Evolutionary conservation across 2,797 vertebrate genomes (phyloP).

Genomic region (Leptatherina wallacei): DNA sequence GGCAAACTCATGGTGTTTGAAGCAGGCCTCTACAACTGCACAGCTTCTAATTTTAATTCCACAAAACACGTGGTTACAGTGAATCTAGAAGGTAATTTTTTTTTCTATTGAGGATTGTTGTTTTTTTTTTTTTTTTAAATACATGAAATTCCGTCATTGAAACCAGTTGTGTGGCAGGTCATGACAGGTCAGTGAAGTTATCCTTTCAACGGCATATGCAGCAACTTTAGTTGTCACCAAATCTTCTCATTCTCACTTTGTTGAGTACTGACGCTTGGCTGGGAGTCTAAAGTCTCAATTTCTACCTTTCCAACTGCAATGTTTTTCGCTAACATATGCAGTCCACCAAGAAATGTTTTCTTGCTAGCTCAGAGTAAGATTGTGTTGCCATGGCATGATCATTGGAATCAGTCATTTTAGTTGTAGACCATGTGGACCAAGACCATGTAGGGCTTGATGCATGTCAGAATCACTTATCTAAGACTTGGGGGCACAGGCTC

Average conservation of each 20-base stretch:
- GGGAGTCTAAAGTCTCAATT: no score
- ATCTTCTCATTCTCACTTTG: no score
- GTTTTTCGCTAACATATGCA: neutral
- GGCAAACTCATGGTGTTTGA: slow-evolving; percentile 54
- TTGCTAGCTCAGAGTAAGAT: no score
- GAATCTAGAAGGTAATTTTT: slow-evolving; percentile 75
- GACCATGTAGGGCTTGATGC: neutral
- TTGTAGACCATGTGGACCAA: neutral
- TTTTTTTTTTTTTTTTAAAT: neutral
- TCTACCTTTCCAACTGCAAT: no score
- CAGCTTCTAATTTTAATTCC: slow-evolving; percentile 59
- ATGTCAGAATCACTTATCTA: neutral
- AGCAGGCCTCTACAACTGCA: slow-evolving; percentile 70
- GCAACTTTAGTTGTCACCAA: no score
- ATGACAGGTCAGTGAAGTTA: no score
- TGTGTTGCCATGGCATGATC: neutral
- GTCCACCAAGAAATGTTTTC: neutral
- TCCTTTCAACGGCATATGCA: no score
- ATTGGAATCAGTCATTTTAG: neutral
- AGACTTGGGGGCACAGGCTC: neutral
- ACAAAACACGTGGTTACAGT: slow-evolving; percentile 54
- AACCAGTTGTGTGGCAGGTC: neutral
- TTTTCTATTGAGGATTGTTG: neutral
- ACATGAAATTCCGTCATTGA: neutral
- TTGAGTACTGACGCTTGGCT: no score